Evolutionary conservation across 1,140 invertebrate genomes (phyloP).

Genomic region (Zaprionus kolodkinae): DNA sequence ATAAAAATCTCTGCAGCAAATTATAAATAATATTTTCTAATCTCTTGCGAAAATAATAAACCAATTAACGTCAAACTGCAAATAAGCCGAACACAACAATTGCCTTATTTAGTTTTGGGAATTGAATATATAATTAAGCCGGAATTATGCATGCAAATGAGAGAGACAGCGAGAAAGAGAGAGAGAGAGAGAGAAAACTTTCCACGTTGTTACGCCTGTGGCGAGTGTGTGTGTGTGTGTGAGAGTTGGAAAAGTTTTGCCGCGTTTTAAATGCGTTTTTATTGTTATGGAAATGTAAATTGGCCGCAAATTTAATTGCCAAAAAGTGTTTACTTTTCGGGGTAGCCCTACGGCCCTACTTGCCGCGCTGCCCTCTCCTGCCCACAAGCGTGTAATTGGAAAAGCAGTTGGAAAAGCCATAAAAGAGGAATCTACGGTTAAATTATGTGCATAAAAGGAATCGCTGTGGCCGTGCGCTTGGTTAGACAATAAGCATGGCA

Average conservation of each 20-base stretch:
- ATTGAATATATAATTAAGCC: conserved; percentile 24
- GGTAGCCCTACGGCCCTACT: neutral
- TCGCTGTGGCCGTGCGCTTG: conserved; percentile 41
- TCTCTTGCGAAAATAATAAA: conserved; percentile 2
- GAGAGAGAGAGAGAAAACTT: conserved; percentile 5
- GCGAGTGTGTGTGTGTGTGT: conserved; percentile 6
- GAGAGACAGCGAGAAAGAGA: neutral
- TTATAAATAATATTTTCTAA: conserved; percentile 5
- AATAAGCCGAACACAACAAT: conserved; percentile 34
- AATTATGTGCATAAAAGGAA: conserved; percentile 49
- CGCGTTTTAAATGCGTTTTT: conserved; percentile 62
- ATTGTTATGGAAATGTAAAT: conserved; percentile 72
- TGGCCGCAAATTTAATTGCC: conserved; percentile 70
- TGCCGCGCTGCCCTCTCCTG: neutral
- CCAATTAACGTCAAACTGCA: conserved; percentile 2
- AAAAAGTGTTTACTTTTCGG: conserved; percentile 73
- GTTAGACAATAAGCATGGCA: conserved; percentile 53
- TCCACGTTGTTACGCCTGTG: conserved; percentile 8
- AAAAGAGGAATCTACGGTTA: conserved; percentile 37
- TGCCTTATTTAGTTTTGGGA: conserved; percentile 18
- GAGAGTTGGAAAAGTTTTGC: conserved; percentile 40
- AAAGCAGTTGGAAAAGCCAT: conserved; percentile 11
- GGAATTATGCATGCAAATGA: conserved; percentile 25
- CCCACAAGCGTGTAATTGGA: conserved; percentile 41
- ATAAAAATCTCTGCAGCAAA: neutral